A percentile compares a stretch with the other conserved stretches of the same genome.
phyloP scores from a whole-genome alignment of 2,888 invertebrate genomes.

The Nematopogon swammerdamellus region DNA sequence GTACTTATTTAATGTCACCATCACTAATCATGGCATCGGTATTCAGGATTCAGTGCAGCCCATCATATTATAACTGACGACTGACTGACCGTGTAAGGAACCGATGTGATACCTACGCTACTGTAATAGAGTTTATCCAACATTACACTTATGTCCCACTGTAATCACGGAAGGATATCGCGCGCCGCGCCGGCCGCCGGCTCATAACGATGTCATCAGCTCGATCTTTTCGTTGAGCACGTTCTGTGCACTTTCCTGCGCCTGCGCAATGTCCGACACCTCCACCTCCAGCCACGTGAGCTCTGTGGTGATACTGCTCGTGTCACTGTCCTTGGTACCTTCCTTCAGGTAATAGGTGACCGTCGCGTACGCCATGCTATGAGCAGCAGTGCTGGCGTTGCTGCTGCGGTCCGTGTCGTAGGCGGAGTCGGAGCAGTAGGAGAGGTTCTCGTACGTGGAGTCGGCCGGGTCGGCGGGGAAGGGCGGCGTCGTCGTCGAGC shows the following conservation, averaged over 20 bases:
- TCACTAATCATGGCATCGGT: no score
- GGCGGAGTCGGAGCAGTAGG: slow-evolving; percentile 37
- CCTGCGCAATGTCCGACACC: slow-evolving; percentile 18
- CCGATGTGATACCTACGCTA: no score
- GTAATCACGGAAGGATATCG: no score
- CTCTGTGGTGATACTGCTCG: slow-evolving; percentile 41
- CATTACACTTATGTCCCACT: no score
- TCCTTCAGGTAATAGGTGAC: slow-evolving; percentile 45
- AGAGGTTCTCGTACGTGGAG: slow-evolving; percentile 29
- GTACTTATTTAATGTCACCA: no score
- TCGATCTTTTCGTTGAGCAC: slow-evolving; percentile 45
- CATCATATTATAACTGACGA: no score
- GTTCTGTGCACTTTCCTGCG: slow-evolving; percentile 29
- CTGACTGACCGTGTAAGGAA: no score
- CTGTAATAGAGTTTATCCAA: no score
- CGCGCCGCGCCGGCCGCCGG: background rate
- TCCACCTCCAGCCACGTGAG: slow-evolving; percentile 40
- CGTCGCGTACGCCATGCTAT: slow-evolving; percentile 29
- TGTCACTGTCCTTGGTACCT: slow-evolving; percentile 36
- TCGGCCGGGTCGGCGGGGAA: slow-evolving; percentile 22
- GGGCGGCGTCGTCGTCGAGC: slow-evolving; percentile 24
- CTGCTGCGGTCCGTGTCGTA: slow-evolving; percentile 42
- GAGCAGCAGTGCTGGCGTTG: slow-evolving; percentile 9
- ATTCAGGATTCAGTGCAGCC: no score
- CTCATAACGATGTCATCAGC: slow-evolving; percentile 42